Evolutionary conservation across 2,113 vertebrate genomes (phyloP), one percentile per base, ranked within the genome.

Genomic region (Mugil cephalus): DNA sequence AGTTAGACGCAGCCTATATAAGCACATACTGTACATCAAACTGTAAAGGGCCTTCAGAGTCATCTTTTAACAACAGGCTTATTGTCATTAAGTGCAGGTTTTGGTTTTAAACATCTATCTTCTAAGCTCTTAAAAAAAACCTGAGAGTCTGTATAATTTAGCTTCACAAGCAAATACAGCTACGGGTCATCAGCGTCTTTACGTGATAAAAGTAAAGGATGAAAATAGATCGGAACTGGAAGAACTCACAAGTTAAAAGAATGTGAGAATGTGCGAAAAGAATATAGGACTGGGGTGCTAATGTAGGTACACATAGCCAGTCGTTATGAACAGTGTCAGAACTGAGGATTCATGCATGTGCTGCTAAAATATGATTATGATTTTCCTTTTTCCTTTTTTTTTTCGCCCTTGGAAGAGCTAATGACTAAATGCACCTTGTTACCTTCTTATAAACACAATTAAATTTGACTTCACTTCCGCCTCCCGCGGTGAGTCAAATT

Each of bases 391-490:
- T 30, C 5, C 5, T 30, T 58, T 61, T 60, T 21, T 19, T 71
- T 83, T 60, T 56, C 73, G 51, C 60, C 67, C 47, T 12, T 64
- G 78, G 65, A n/a, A 77, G 47, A 79, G 80, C 68, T 77, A 83
- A 83, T 85, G 77, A 81, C 77, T 83, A 74, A 89, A 85, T 13
- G 46, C 82, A 87, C 87, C 77, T 85, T 85, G 85, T 87, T 82
- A 79, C 83, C 70, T 75, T 76, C 70, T 86, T 89, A 74, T 67
- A 78, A 80, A 86, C 13, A 54, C 83, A 84, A 82, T 86, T 89
- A 84, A 84, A 74, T 82, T 69, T 79, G 77, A 81, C 80, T 84
- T 75, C 75, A 53, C 65, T 69, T 51, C 64, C 7, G 48, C 80
- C 74, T 85, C 70, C 77, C 64, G 71, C 83, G 51, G 76, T 58